Conservation (phyloP, 2,113 vertebrate genomes). For the Elachura formosa region DNA sequence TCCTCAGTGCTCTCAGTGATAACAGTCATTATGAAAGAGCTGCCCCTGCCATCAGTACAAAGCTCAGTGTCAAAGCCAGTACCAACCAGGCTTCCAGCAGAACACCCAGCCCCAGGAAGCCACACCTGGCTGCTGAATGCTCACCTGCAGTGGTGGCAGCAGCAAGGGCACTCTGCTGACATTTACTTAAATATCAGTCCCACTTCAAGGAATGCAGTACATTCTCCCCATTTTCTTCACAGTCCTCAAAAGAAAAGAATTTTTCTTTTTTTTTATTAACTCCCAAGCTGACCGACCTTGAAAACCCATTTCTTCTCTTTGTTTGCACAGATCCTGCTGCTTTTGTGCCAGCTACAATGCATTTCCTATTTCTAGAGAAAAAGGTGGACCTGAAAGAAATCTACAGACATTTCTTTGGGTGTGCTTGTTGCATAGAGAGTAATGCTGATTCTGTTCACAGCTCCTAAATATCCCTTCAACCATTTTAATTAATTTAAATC, state of each 20-base stretch:
- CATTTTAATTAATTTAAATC: background rate
- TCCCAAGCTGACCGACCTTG: background rate
- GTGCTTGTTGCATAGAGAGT: fast-evolving
- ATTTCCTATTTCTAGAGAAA: background rate
- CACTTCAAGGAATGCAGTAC: background rate
- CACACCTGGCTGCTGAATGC: background rate
- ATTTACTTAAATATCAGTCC: background rate
- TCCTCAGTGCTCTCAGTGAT: background rate
- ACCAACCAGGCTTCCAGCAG: background rate
- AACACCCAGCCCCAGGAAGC: background rate
- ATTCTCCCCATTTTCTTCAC: background rate
- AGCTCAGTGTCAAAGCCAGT: background rate
- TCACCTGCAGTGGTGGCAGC: background rate
- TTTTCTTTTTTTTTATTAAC: background rate
- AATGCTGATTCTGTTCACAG: background rate
- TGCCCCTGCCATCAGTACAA: background rate
- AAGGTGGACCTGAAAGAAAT: slow-evolving; percentile 1
- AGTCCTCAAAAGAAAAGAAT: background rate
- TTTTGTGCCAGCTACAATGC: background rate
- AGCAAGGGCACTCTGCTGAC: background rate
- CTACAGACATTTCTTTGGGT: background rate
- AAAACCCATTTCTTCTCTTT: background rate
- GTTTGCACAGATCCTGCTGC: background rate
- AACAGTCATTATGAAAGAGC: background rate
- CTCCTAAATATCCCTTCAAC: background rate